phyloP scores from a whole-genome alignment of 2,888 invertebrate genomes.

The Campaea margaritaria region DNA sequence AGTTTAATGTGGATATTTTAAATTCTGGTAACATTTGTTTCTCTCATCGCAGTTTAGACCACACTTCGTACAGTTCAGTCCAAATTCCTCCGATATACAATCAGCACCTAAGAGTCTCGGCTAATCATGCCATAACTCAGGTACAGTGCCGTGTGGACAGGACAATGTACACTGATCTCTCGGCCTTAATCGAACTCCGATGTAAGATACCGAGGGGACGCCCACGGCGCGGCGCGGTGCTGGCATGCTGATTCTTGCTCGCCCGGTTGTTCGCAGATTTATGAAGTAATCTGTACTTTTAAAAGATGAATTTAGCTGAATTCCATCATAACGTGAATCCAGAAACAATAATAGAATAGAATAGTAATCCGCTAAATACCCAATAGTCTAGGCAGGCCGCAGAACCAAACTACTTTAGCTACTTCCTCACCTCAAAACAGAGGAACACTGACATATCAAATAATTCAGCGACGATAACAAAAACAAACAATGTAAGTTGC shows the following conservation, averaged over 20 bases:
- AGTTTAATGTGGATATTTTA: no score
- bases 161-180: constrained; percentile 49
- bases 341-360: no score
- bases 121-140: constrained; percentile 56
- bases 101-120: constrained; percentile 11
- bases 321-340: no score
- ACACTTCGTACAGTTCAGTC: no score
- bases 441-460: constrained; percentile 16
- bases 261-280: no score
- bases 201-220: constrained; percentile 52
- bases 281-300: no score
- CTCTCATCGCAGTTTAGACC: no score
- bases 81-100: neutral
- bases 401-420: neutral
- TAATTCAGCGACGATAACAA: constrained; percentile 40
- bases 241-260: no score
- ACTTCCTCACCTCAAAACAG: constrained; percentile 3
- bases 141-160: constrained; percentile 50
- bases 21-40: no score
- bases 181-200: constrained; percentile 58
- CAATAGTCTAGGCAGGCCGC: no score
- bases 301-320: no score
- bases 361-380: no score
- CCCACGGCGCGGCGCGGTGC: constrained; percentile 3
- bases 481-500: constrained; percentile 45